phyloP scores from a whole-genome alignment of 1,140 invertebrate genomes.

The Caerostris darwini region DNA sequence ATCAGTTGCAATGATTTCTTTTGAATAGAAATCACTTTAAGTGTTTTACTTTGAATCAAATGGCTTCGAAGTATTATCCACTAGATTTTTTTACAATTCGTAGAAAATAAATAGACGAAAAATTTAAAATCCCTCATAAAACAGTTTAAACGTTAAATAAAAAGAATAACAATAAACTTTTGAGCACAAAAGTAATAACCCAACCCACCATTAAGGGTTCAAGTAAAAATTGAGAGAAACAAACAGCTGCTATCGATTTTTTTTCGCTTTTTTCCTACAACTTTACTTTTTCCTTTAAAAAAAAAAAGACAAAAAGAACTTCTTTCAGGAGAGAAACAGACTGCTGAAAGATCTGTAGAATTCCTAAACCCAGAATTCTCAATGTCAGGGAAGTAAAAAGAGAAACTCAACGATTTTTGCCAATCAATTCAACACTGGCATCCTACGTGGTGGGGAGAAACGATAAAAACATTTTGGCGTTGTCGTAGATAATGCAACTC shows the following conservation, averaged over 20 bases:
- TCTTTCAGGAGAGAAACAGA: conserved; percentile 48
- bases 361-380: conserved; percentile 70
- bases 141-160: neutral
- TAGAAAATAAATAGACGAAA: neutral
- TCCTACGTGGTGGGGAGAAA: conserved; percentile 45
- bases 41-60: neutral
- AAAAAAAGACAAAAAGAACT: conserved; percentile 15
- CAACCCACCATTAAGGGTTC: conserved; percentile 28
- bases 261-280: neutral
- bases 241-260: conserved; percentile 66
- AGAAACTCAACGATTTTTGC: conserved; percentile 71
- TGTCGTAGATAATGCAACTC: conserved; percentile 68
- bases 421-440: conserved; percentile 67
- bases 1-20: neutral
- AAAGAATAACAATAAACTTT: conserved; percentile 39
- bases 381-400: conserved; percentile 71
- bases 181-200: conserved; percentile 51
- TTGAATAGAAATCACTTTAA: conserved; percentile 25
- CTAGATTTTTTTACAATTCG: neutral
- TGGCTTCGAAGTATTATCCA: neutral
- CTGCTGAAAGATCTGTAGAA: conserved; percentile 64
- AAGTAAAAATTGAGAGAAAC: conserved; percentile 64
- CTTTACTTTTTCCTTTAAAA: neutral
- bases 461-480: conserved; percentile 72
- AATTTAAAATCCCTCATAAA: neutral